Conservation (phyloP, 2,888 invertebrate genomes). For the Drosophila meridionalis region DNA sequence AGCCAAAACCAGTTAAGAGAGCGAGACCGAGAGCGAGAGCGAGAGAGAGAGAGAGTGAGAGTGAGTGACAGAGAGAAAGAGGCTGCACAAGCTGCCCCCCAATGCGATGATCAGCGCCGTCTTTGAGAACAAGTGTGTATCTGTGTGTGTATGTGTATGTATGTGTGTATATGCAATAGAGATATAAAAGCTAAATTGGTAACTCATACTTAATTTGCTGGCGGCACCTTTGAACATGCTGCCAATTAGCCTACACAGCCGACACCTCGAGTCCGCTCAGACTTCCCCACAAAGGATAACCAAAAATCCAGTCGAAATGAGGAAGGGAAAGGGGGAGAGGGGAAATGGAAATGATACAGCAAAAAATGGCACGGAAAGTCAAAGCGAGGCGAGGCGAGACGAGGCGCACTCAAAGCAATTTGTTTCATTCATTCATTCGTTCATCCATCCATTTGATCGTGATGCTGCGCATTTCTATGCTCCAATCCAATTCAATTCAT, state of each 20-base stretch:
- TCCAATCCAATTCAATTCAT: conserved; percentile 26
- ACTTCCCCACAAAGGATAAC: conserved; percentile 49
- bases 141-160: conserved; percentile 8
- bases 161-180: conserved; percentile 75
- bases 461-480: conserved; percentile 61
- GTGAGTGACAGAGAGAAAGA: conserved; percentile 16
- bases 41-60: conserved; percentile 17
- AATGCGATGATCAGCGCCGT: conserved; percentile 52
- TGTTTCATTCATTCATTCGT: conserved; percentile 72
- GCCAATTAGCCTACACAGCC: conserved; percentile 85
- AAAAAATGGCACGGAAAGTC: conserved; percentile 56
- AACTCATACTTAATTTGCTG: conserved; percentile 85
- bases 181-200: conserved; percentile 84
- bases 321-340: not conserved
- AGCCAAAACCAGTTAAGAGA: conserved; percentile 62
- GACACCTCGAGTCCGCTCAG: conserved; percentile 83
- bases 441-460: conserved; percentile 40
- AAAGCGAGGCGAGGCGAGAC: not conserved
- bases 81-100: conserved; percentile 38
- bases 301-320: conserved; percentile 23
- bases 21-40: conserved; percentile 1
- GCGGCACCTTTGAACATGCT: conserved; percentile 85
- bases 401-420: conserved; percentile 62
- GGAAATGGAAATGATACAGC: conserved; percentile 74
- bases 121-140: conserved; percentile 30